Base-by-base conservation (phyloP, 1,140 invertebrate species). In the Stegodyphus mimosarum region DNA sequence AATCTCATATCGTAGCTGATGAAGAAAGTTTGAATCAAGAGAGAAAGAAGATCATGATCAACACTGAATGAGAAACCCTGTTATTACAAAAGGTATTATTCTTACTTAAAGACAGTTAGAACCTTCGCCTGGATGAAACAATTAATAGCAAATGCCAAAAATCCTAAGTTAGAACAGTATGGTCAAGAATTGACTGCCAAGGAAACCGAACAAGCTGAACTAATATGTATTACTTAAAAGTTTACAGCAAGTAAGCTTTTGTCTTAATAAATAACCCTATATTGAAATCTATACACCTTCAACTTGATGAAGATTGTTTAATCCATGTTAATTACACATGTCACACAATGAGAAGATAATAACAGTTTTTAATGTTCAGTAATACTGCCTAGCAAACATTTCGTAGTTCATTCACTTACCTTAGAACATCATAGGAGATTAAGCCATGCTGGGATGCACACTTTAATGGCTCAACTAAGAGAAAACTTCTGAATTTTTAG, bases 241-340 rank as follows among this genome's bases (percentile, higher is more conserved):
- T 50, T 15, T 74, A n/a, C 77, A 81, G 60, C 6, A 66, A 18
- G 77, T n/a, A 77, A 78, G 50, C 15, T 15, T 67, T 81, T 80
- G 50, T 9, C 55, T 5, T 17, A 50, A 5, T 51, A 5, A n/a
- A 79, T 48, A 13, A 78, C 7, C 17, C 53, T 6, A n/a, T 17
- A 13, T 52, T 72, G 7, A 60, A 17, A 52, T 6, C 13, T 7
- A 11, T 86, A 18, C 53, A 51, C 6, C 51, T 55, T 5, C 48
- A 52, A 9, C 1, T 60, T 17, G 84, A 79, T 66, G 13, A 67
- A 60, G 6, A 69, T 51, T 66, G 75, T 0, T 6, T 86, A 5
- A 48, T 79, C 6, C 15, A 49, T 6, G 64, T 64, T 48, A 13
- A 73, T 15, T 9, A 52, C 51, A 7, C 48, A 64, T 18, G 6